phyloP scores from a whole-genome alignment of 2,797 vertebrate genomes.

The Glossophaga mutica region DNA sequence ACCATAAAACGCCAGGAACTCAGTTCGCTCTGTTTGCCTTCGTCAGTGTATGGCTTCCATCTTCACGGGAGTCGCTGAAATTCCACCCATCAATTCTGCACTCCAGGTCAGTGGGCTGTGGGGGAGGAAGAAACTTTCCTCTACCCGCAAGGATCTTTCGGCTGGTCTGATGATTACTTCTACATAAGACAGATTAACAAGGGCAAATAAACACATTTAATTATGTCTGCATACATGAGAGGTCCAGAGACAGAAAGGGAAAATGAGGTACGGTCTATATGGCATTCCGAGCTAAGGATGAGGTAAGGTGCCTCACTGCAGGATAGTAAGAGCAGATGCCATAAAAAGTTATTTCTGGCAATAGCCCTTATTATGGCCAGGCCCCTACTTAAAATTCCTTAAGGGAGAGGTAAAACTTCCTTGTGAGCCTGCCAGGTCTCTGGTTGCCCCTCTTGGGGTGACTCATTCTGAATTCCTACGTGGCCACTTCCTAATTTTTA shows the following conservation, averaged over 20 bases:
- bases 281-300: neutral
- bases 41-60: neutral
- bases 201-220: neutral
- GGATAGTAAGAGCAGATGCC: neutral
- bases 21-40: neutral
- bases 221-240: neutral
- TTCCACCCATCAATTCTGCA: neutral
- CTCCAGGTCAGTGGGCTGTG: neutral
- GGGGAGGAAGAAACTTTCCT: neutral
- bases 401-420: neutral
- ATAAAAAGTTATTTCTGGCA: neutral
- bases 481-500: neutral
- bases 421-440: neutral
- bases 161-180: neutral
- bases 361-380: neutral
- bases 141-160: neutral
- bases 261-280: too few species aligned
- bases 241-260: neutral
- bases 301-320: neutral
- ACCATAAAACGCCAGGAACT: neutral
- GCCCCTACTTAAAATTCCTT: neutral
- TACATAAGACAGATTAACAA: neutral
- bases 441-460: neutral
- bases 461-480: neutral
- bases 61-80: neutral